Conservation (phyloP, 2,113 vertebrate species). For the Clarias gariepinus region DNA sequence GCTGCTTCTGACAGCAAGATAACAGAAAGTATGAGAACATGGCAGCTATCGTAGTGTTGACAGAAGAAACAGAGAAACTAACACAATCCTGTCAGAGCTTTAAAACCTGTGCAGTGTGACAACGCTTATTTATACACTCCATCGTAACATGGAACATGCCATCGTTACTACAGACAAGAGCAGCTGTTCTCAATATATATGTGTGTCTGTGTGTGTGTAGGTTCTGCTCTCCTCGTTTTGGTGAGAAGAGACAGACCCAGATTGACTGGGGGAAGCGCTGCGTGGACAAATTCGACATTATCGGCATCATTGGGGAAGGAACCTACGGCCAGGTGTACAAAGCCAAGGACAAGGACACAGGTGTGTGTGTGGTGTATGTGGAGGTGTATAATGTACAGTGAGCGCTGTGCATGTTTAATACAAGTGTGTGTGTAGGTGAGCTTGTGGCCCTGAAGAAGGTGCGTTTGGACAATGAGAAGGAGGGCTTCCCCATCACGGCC, state of each 20-base stretch:
- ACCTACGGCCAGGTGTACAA: constrained; percentile 99
- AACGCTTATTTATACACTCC: too few species aligned
- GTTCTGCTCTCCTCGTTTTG: constrained; percentile 98
- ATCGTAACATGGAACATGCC: too few species aligned
- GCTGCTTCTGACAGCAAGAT: too few species aligned
- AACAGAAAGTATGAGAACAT: neutral
- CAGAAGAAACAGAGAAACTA: neutral
- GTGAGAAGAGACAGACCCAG: constrained; percentile 92
- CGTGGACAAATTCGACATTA: constrained; percentile 97
- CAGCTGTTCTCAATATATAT: neutral
- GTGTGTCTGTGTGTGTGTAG: constrained; percentile 62
- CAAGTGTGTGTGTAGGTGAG: constrained; percentile 78
- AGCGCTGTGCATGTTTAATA: neutral
- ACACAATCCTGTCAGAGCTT: neutral
- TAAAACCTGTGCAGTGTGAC: too few species aligned
- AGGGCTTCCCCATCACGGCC: constrained; percentile 97
- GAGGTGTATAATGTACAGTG: neutral
- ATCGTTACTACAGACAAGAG: neutral
- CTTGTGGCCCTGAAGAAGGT: constrained; percentile 97
- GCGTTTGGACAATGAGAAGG: constrained; percentile 96
- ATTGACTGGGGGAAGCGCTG: constrained; percentile 98
- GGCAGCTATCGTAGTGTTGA: neutral
- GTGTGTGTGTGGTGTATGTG: constrained; percentile 46
- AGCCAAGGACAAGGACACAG: constrained; percentile 98
- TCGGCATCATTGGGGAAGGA: constrained; percentile 96